Percentiles rank a stretch among this genome's conserved stretches.
phyloP scores from a whole-genome alignment of 1,140 invertebrate species.

The Drosophila truncata region DNA sequence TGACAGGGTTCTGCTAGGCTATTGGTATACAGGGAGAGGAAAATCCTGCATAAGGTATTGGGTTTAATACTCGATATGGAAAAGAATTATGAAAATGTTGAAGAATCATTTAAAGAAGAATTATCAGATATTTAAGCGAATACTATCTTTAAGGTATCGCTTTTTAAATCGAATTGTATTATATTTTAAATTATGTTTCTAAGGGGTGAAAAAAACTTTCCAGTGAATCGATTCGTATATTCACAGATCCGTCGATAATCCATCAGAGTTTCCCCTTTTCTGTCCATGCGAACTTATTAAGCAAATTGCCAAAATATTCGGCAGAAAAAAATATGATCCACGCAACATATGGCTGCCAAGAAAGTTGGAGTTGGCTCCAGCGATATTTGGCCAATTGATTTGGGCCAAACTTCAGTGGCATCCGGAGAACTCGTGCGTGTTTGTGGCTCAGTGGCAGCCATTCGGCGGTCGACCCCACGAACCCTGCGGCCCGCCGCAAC shows the following conservation, averaged over 20 bases:
- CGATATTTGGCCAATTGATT: constrained; percentile 73
- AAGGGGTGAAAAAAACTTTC: background rate
- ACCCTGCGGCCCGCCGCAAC: constrained; percentile 44
- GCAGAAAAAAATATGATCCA: constrained; percentile 19
- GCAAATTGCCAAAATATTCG: constrained; percentile 48
- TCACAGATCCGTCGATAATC: constrained; percentile 5
- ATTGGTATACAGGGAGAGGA: background rate
- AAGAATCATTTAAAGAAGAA: too few species aligned
- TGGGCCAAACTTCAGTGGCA: constrained; percentile 47
- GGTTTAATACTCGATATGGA: too few species aligned
- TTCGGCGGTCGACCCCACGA: constrained; percentile 34
- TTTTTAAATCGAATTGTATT: background rate
- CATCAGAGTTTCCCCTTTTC: background rate
- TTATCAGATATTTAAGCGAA: too few species aligned
- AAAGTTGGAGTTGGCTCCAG: constrained; percentile 41
- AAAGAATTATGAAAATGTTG: too few species aligned
- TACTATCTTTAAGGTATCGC: background rate
- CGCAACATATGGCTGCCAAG: constrained; percentile 22
- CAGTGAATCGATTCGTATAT: background rate
- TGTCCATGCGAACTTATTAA: constrained; percentile 32
- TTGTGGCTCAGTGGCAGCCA: constrained; percentile 62
- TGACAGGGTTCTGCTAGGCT: background rate
- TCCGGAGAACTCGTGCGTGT: constrained; percentile 59
- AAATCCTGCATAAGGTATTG: background rate
- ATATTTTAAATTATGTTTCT: too few species aligned